Evolutionary conservation across 2,797 vertebrate species (phyloP), one percentile per base, ranked within the genome.

Genomic region (Chelidonichthys spinosus): DNA sequence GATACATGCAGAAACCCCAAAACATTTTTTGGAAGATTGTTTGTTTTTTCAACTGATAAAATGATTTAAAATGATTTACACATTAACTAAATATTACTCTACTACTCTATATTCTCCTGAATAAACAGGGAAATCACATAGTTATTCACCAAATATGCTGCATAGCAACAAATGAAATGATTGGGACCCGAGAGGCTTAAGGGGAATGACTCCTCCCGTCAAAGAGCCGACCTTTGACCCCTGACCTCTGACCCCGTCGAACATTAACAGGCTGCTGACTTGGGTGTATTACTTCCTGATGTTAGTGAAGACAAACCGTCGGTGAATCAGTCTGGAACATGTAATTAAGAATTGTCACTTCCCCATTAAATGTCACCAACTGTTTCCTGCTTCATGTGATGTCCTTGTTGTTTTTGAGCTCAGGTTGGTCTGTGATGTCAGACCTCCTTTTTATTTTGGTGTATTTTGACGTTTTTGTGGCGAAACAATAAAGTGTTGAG

Each of bases 401-500:
- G 44, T 25, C 42, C 61, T 69, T 59, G 64, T 42, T 74, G 49
- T 70, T 62, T 47, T 52, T 44, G 46, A 69, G 55, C 61, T 69
- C 60, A 66, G 74, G 68, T 72, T 65, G 14, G 36, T 54, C 35
- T 40, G 60, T 70, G 14, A 59, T 11, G 14, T 82, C 52, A 63
- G 5, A 71, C 52, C 56, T 79, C 32, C 0, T 37, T 8, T 55
- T 36, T 15, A 17, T 47, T 63, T 13, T 69, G 0, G 54, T 78
- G 53, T 65, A 70, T 69, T 71, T 49, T 72, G 74, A 61, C 0
- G 7, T 82, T 66, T 25, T 47, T 60, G 18, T 76, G 78, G 37
- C 3, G 2, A 36, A 59, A 11, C 68, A 47, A 85, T 88, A 87
- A 89, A 85, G 69, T 72, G 65, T 68, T 61, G 66, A 73, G 53